phyloP scores from a whole-genome alignment of 2,113 vertebrate genomes.

The Trogon surrucura region DNA sequence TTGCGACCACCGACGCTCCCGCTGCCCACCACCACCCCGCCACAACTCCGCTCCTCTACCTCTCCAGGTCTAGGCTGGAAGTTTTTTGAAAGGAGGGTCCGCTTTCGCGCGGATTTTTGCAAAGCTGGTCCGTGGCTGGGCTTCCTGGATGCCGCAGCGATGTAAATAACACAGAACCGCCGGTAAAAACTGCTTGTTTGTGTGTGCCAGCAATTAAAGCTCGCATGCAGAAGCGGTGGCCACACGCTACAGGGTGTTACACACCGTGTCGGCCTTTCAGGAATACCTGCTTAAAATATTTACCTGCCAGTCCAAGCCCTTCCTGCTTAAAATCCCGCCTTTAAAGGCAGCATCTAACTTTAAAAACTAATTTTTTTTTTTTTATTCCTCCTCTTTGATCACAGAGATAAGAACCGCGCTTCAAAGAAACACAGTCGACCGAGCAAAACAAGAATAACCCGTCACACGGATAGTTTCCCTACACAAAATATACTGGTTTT shows the following conservation, averaged over 20 bases:
- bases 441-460: slow-evolving; percentile 19
- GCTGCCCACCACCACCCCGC: neutral
- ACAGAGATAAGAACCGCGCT: neutral
- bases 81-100: neutral
- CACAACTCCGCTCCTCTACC: neutral
- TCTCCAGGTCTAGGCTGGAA: neutral
- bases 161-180: neutral
- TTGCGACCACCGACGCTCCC: neutral
- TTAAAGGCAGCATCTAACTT: slow-evolving; percentile 2
- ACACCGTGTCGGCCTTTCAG: neutral
- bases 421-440: neutral
- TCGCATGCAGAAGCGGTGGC: accelerated
- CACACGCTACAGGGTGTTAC: neutral
- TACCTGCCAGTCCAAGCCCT: neutral
- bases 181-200: neutral
- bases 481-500: slow-evolving; percentile 23
- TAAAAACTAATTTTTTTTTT: neutral
- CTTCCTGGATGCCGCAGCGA: neutral
- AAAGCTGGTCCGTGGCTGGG: neutral
- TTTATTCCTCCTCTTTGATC: neutral
- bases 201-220: neutral
- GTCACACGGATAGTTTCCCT: neutral
- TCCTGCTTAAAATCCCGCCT: neutral
- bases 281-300: neutral
- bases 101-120: neutral